These are phyloP conservation scores for Oryctes rhinoceros DNA, from an alignment of 1,140 invertebrate genomes.

Conservation along the genomic window DNA sequence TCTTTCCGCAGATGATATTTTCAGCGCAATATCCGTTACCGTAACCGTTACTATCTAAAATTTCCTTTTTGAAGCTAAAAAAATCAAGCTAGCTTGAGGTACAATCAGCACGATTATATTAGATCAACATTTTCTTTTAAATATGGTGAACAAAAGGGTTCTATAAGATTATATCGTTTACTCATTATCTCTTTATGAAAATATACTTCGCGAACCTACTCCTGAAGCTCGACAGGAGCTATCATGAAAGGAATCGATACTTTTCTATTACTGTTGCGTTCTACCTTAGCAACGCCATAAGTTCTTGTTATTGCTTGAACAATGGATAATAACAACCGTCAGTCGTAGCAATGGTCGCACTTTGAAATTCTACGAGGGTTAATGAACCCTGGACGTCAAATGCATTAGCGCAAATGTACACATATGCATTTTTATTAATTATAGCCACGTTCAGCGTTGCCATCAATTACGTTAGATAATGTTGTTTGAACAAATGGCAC, in stretches of 20 bases:
- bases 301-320: constrained; percentile 4
- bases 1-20: too few species aligned
- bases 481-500: constrained; percentile 28
- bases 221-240: not conserved
- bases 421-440: constrained; percentile 26
- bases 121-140: too few species aligned
- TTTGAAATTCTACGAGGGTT: constrained; percentile 32
- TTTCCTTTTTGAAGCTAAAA: too few species aligned
- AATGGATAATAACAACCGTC: constrained; percentile 3
- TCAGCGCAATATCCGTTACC: too few species aligned
- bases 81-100: too few species aligned
- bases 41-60: too few species aligned
- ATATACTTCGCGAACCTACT: too few species aligned
- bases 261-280: not conserved
- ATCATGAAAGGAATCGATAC: not conserved
- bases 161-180: too few species aligned
- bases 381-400: not conserved
- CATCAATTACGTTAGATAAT: constrained; percentile 1
- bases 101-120: too few species aligned
- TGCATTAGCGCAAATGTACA: constrained; percentile 34
- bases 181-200: too few species aligned
- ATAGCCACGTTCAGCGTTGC: not conserved
- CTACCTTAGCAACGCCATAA: not conserved
- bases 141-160: too few species aligned
- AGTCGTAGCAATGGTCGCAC: not conserved